Evolutionary conservation across 1,140 invertebrate genomes (phyloP).

Genomic region (Zaprionus ornatus): DNA sequence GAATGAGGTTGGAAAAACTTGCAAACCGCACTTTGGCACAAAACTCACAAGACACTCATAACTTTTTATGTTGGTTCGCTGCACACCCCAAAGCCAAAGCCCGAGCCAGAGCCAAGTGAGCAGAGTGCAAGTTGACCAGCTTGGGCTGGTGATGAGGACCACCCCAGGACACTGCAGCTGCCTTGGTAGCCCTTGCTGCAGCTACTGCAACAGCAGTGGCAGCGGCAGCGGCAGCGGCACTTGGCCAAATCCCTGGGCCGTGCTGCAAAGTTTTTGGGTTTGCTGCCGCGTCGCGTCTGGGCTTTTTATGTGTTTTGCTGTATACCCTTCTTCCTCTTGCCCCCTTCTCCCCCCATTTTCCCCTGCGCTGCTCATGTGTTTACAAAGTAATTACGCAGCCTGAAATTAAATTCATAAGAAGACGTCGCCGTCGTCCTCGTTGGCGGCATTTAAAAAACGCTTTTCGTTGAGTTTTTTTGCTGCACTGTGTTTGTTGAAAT

Average conservation of each 20-base stretch:
- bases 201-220: conserved; percentile 46
- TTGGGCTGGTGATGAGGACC: conserved; percentile 36
- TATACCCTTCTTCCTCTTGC: background rate
- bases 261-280: conserved; percentile 51
- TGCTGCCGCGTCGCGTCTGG: conserved; percentile 21
- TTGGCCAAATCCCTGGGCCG: conserved; percentile 71
- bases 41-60: conserved; percentile 82
- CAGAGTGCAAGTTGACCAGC: conserved; percentile 50
- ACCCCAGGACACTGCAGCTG: conserved; percentile 63
- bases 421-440: conserved; percentile 22
- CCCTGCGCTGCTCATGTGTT: conserved; percentile 71
- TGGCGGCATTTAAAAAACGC: conserved; percentile 69
- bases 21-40: conserved; percentile 80
- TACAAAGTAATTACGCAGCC: conserved; percentile 83
- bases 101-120: background rate
- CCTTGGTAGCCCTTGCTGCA: conserved; percentile 37
- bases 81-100: conserved; percentile 56
- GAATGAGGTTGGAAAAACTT: conserved; percentile 52
- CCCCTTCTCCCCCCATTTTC: background rate
- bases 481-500: conserved; percentile 38
- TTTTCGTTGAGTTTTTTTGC: conserved; percentile 21
- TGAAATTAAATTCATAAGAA: conserved; percentile 82
- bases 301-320: conserved; percentile 36
- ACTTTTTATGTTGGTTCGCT: conserved; percentile 79
- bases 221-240: conserved; percentile 51